Base-by-base conservation (phyloP, 2,888 invertebrate species). In the Thera britannica region DNA sequence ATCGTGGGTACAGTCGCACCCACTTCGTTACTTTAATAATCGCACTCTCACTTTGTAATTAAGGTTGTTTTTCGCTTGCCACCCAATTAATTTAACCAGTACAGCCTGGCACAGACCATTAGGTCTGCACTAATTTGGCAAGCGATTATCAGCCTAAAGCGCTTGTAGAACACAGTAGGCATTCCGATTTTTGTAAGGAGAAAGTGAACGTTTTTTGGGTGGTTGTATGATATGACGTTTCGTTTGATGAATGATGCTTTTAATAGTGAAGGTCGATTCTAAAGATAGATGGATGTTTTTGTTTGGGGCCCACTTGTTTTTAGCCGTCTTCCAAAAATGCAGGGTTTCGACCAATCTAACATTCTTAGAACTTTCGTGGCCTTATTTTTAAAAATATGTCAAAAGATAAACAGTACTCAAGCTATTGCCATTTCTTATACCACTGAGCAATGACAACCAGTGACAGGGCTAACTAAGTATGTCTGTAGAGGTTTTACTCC, bases 41-140 rank as follows among this genome's bases (percentile, higher is more conserved):
- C 60, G 70, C 72, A 75, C 75, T 80, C 70, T 75, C 74, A 66
- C 71, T 71, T 68, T 71, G 71, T 77, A 79, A 80, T 81, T 80
- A 79, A 72, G 70, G 74, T 72, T 75, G 72, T 76, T 78, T 79
- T 77, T 78, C 73, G 74, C 71, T 75, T 62, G 63, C 68, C 65
- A 72, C 48, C 66, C 65, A 67, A 73, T 72, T 72, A 65, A 67
- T 70, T 70, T 51, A 64, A 52, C 64, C 49, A 58, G 56, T 67
- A 72, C 71, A 72, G 67, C 65, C 65, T 60, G 46, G 55, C 65
- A 60, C 56, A 69, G 34, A 41, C 44, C 36, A 62, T 56, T 55
- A 60, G 46, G 36, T 51, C 46, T 52, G 46, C 35, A 41, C 34
- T 11, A 35, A 58, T n/a, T 35, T 11, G 52, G n/a, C 64, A 69